Evolutionary conservation across 2,113 vertebrate genomes (phyloP).

Genomic region (Eolophus roseicapilla): DNA sequence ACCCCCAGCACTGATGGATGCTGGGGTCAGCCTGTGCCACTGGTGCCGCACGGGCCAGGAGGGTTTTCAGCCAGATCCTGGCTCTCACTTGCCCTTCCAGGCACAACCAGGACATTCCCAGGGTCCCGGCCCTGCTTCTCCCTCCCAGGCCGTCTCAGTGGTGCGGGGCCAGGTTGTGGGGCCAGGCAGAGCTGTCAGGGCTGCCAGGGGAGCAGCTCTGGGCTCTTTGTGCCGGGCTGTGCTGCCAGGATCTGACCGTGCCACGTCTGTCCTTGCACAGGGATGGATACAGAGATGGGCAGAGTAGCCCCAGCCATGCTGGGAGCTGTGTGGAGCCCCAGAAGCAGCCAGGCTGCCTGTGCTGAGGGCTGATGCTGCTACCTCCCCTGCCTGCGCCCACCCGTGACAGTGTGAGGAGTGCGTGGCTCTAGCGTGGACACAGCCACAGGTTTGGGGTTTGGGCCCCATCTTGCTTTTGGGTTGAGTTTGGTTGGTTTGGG

Average conservation of each 20-base stretch:
- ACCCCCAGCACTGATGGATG: no score
- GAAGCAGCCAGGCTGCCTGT: neutral
- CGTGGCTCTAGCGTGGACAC: neutral
- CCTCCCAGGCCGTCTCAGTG: neutral
- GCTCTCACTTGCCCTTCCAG: neutral
- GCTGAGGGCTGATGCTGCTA: neutral
- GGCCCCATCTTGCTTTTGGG: neutral
- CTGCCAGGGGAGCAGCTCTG: neutral
- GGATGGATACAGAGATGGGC: neutral
- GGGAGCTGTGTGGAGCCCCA: neutral
- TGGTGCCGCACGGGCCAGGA: neutral
- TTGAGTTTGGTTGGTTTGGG: neutral
- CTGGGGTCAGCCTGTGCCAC: neutral
- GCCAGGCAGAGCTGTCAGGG: no score
- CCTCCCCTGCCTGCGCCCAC: neutral
- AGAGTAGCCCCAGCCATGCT: neutral
- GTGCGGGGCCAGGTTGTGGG: neutral
- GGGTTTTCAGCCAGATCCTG: neutral
- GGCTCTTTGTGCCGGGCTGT: neutral
- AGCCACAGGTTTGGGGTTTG: neutral
- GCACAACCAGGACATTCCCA: neutral
- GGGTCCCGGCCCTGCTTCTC: neutral
- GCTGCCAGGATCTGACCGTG: neutral
- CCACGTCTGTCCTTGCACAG: neutral
- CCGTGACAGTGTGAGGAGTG: neutral